These are phyloP conservation scores for Euplexia lucipara DNA, from an alignment of 2,888 invertebrate species.

Conservation along the genomic window DNA sequence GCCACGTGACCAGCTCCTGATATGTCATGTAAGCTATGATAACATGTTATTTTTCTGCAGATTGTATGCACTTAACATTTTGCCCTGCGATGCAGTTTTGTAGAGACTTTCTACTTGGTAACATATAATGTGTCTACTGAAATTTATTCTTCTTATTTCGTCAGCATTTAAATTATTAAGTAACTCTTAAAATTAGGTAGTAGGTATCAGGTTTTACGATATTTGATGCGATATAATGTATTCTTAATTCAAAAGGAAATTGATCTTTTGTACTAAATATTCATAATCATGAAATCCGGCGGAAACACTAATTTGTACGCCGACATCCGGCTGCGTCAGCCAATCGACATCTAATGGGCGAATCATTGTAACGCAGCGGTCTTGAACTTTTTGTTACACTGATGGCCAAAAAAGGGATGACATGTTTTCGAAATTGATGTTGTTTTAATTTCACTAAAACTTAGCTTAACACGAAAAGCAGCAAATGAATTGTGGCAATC, in stretches of 20 bases:
- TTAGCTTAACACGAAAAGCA: not conserved
- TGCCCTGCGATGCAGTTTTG: constrained; percentile 3
- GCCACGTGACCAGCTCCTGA: constrained; percentile 49
- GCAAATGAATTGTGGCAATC: not conserved
- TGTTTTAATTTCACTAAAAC: not conserved
- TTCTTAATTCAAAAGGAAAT: constrained; percentile 35
- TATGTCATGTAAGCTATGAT: constrained; percentile 31
- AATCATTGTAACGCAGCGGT: constrained; percentile 33
- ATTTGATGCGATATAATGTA: constrained; percentile 3
- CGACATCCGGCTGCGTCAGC: constrained; percentile 48
- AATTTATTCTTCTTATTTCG: constrained; percentile 1
- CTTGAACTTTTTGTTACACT: constrained; percentile 21
- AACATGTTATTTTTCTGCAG: constrained; percentile 52
- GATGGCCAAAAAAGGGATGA: too few relatives aligned
- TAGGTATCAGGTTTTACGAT: not conserved
- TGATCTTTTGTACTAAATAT: constrained; percentile 38
- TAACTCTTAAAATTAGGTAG: not conserved
- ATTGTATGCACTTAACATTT: constrained; percentile 40
- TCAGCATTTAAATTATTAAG: too few relatives aligned
- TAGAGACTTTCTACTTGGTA: constrained; percentile 36
- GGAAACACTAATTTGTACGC: constrained; percentile 49
- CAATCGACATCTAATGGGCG: constrained; percentile 30
- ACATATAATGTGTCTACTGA: constrained; percentile 3
- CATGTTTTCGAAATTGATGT: not conserved
- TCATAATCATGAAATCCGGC: constrained; percentile 47